phyloP scores from a whole-genome alignment of 2,888 invertebrate genomes.

The Ichneumoninae sp. region DNA sequence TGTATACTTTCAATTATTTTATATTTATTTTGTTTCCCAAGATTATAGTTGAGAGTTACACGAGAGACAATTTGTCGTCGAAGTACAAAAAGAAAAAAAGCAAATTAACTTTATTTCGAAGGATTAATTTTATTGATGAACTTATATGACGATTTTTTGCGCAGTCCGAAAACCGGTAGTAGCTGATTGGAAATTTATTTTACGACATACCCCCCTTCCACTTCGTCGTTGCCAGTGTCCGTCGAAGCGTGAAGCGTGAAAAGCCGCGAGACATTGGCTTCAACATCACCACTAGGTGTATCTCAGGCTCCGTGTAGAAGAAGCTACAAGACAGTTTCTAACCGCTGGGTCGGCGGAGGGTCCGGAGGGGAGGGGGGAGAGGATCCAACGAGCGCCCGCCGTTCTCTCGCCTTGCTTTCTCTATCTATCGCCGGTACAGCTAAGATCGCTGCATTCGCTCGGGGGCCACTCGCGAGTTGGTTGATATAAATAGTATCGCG shows the following conservation, averaged over 20 bases:
- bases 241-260: conserved; percentile 50
- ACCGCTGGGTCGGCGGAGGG: neutral
- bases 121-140: conserved; percentile 8
- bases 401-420: conserved; percentile 53
- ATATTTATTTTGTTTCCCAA: neutral
- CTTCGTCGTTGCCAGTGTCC: conserved; percentile 48
- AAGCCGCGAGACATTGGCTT: conserved; percentile 57
- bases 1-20: neutral
- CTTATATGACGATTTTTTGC: neutral
- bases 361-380: conserved; percentile 3
- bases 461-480: conserved; percentile 71
- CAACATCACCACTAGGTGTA: conserved; percentile 42
- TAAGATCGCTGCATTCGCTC: conserved; percentile 64
- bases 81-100: neutral
- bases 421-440: conserved; percentile 43
- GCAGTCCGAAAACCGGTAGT: conserved; percentile 2
- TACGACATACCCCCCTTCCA: conserved; percentile 3
- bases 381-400: conserved; percentile 55
- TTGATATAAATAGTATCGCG: conserved; percentile 74
- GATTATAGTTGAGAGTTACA: neutral
- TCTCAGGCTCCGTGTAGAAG: conserved; percentile 20
- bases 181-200: conserved; percentile 32
- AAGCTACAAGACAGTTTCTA: conserved; percentile 40
- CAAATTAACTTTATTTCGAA: neutral
- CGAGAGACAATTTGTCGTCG: neutral